Base-by-base conservation (phyloP, 1,140 invertebrate species). In the Trissolcus basalis region DNA sequence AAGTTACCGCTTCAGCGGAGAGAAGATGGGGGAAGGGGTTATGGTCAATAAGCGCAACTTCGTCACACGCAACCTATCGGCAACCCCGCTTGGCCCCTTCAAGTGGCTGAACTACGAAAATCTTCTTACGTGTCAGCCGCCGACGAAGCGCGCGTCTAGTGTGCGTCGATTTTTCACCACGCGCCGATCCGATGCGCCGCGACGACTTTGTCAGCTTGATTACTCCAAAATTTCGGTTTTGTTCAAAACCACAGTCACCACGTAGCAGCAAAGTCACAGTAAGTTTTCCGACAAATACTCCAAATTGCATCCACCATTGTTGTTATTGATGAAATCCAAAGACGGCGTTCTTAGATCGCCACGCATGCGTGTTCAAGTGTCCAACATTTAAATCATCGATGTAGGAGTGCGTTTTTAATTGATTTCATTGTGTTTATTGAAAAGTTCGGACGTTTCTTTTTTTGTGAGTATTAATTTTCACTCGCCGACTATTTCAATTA, bases 41-140 rank as follows among this genome's bases (percentile, higher is more conserved):
- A 88, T 88, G 86, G 86, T 87, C 86, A 87, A 87, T 88, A 87
- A 88, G 85, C 84, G 84, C 86, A 85, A 84, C 84, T 81, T 85
- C 86, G 83, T 88, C 85, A 85, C 84, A 83, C 83, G 83, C 83
- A 83, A 83, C 83, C 86, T 86, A 87, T 86, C 86, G 83, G 80
- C 81, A 80, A 84, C 81, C 81, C 79, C 81, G 80, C 82, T 83
- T 85, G 80, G 83, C 83, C 81, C 83, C 86, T 85, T 86, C 81
- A 85, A 86, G 85, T 84, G 79, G 79, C 81, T 81, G 76, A n/a
- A n/a, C 36, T 9, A 39, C 70, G 78, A 85, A 85, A 85, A 87
- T 86, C 85, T 85, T 86, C 85, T 86, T 86, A 85, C 82, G 81
- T 86, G 82, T 84, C 80, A 80, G 79, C 71, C 78, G 80, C 67